Evolutionary conservation across 2,113 vertebrate species (phyloP), one percentile per base, ranked within the genome.

Genomic region (Piliocolobus tephrosceles): DNA sequence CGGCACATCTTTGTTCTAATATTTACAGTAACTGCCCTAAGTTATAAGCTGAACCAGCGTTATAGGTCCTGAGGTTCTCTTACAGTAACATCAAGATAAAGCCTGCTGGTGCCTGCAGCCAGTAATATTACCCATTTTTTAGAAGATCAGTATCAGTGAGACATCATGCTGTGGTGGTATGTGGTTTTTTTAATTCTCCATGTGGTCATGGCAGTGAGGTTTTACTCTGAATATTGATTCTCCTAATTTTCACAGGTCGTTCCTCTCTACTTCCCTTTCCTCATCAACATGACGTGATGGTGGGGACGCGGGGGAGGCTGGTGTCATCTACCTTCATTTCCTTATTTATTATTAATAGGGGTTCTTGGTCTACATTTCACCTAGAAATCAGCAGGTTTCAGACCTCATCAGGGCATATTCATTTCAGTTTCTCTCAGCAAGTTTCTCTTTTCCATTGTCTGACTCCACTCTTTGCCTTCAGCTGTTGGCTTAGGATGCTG

Each of bases 81-180:
- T 70, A 87, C 79, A 88, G 75, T 45, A 78, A 47, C 73, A 95
- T 66, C 79, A 66, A 93, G 76, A 98, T 90, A 76, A 85, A 72
- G 72, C 23, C 61, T 25, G 18, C n/a, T 8, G 72, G n/a, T 58
- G 72, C 94, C 85, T 58, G 43, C 72, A 61, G 66, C 86, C 84
- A 78, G 16, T 40, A 81, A 68, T 64, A 79, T 32, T 40, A 81
- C 55, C 86, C 57, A 58, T 35, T 90, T 70, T 83, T 75, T 17
- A 81, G 68, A 38, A 45, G 57, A 91, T 66, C 1, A 35, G 23
- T 50, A 45, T 91, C 64, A 66, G 78, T 4, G 40, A 85, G 70
- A 20, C 25, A 88, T 82, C 68, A 9, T 2, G 88, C 5, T 91
- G 30, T 6, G 7, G 57, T 11, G 30, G 5, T 8, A 2, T n/a